Conservation (phyloP, 2,888 invertebrate genomes). For the Harpalus rubripes region DNA sequence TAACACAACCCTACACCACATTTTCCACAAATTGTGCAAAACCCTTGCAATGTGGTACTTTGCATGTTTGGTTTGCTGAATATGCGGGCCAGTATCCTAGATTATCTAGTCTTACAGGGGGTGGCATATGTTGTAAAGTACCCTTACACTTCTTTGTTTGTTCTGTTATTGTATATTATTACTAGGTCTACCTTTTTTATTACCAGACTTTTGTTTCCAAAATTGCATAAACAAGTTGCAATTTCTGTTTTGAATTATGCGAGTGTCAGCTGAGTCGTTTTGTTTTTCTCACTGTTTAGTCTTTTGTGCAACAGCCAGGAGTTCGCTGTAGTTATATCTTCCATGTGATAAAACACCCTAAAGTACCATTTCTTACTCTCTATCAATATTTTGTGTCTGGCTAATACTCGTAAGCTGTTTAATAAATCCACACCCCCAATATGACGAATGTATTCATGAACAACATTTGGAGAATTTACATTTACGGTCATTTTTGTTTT, state of each 20-base stretch:
- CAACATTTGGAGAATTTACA: too few relatives aligned
- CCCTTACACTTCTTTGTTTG: background rate
- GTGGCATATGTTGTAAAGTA: background rate
- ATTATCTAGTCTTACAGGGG: slow-evolving; percentile 2
- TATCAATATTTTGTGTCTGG: slow-evolving; percentile 21
- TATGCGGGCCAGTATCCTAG: background rate
- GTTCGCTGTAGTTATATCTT: background rate
- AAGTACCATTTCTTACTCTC: slow-evolving; percentile 31
- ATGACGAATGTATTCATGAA: slow-evolving; percentile 33
- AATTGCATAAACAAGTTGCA: too few relatives aligned
- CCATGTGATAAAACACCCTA: background rate
- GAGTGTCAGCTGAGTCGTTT: background rate
- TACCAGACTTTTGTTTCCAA: background rate
- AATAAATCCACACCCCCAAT: slow-evolving; percentile 25
- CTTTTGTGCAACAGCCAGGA: slow-evolving; percentile 16
- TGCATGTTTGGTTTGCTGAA: slow-evolving; percentile 11
- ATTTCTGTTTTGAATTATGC: slow-evolving; percentile 1
- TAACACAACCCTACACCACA: background rate
- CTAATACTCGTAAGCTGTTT: slow-evolving; percentile 12
- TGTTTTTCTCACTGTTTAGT: background rate
- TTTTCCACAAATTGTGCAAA: background rate
- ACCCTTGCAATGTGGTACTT: background rate
- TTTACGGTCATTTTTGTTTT: background rate
- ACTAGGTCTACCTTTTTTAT: too few relatives aligned
- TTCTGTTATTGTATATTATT: slow-evolving; percentile 10